phyloP scores from a whole-genome alignment of 2,888 invertebrate genomes.

The Dichetophora obliterata region DNA sequence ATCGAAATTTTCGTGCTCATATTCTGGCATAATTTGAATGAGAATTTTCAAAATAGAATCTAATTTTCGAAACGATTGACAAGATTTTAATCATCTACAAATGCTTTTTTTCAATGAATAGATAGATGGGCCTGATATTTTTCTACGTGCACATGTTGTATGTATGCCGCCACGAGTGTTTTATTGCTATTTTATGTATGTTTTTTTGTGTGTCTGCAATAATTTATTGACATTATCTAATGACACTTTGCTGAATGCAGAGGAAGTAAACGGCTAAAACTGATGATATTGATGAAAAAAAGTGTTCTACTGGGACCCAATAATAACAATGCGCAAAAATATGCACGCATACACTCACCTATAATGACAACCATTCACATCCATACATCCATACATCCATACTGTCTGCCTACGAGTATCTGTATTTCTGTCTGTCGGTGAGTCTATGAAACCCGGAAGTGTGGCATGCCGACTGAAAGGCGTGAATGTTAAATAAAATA shows the following conservation, averaged over 20 bases:
- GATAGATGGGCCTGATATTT: no score
- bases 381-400: no score
- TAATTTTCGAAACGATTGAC: no score
- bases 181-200: neutral
- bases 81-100: no score
- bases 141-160: no score
- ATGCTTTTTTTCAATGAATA: no score
- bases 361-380: neutral
- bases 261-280: neutral
- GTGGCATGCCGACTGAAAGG: conserved; percentile 10
- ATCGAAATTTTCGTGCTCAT: no score
- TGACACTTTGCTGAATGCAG: neutral
- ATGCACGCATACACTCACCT: no score
- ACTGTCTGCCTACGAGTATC: neutral
- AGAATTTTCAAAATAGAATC: no score
- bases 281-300: neutral
- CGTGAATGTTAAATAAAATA: conserved; percentile 30
- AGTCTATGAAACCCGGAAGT: conserved; percentile 5
- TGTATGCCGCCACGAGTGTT: neutral
- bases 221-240: conserved; percentile 11
- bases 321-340: no score
- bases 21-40: no score
- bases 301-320: neutral
- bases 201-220: neutral
- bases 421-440: neutral